phyloP scores from a whole-genome alignment of 2,888 invertebrate genomes.

The Parnassius smintheus region DNA sequence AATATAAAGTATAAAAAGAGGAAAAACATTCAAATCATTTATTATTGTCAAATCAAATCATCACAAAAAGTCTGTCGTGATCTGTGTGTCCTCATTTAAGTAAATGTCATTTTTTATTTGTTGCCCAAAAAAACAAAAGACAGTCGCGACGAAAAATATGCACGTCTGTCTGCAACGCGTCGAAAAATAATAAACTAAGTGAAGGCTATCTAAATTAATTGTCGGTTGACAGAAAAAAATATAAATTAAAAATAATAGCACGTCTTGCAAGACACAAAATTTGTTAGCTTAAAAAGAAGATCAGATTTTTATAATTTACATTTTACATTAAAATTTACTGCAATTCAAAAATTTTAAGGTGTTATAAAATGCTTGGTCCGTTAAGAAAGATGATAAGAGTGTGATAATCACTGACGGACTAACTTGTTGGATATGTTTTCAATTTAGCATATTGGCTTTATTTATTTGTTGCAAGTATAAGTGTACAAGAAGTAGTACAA shows the following conservation, averaged over 20 bases:
- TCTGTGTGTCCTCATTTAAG: constrained; percentile 47
- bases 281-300: constrained; percentile 6
- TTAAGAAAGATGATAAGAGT: too few species aligned
- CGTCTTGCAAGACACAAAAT: constrained; percentile 6
- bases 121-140: constrained; percentile 37
- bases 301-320: background rate
- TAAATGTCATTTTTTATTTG: constrained; percentile 59
- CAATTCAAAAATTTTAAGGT: too few species aligned
- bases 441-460: too few species aligned
- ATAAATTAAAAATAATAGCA: constrained; percentile 23
- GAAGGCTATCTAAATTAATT: constrained; percentile 42
- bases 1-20: constrained; percentile 10
- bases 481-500: too few species aligned
- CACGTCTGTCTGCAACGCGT: constrained; percentile 28
- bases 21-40: constrained; percentile 45
- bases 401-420: too few species aligned
- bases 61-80: constrained; percentile 45
- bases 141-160: constrained; percentile 31
- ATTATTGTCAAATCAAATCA: constrained; percentile 54
- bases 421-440: too few species aligned
- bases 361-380: too few species aligned
- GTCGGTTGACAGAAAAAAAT: constrained; percentile 21
- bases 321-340: background rate
- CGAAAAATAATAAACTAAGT: constrained; percentile 19
- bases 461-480: too few species aligned